Evolutionary conservation across 2,797 vertebrate species (phyloP).

Genomic region (Saxicola maurus): DNA sequence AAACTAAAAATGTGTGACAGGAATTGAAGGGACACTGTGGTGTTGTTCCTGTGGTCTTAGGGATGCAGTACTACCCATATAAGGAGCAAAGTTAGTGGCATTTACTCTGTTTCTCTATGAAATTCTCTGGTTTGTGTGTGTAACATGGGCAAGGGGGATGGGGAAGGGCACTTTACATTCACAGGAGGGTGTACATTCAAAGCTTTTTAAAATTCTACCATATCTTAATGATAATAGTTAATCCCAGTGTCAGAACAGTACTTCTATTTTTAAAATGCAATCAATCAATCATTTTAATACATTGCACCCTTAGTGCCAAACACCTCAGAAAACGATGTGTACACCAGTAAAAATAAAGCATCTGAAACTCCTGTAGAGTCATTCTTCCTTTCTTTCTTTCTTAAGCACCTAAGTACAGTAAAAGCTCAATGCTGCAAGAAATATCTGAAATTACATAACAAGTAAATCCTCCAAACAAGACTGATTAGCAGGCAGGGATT

Average conservation of each 20-base stretch:
- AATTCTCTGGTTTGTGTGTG: not conserved
- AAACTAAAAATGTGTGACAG: not conserved
- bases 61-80: not conserved
- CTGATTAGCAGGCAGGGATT: not conserved
- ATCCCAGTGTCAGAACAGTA: conserved; percentile 36
- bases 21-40: not conserved
- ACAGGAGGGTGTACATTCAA: conserved; percentile 18
- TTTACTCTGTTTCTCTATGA: not conserved
- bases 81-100: not conserved
- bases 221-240: conserved; percentile 43
- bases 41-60: not conserved
- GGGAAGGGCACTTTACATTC: not conserved
- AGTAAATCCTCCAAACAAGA: not conserved
- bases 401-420: not conserved
- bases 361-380: not conserved
- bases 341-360: not conserved
- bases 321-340: not conserved
- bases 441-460: not conserved
- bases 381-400: not conserved
- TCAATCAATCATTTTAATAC: conserved; percentile 50
- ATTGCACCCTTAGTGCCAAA: conserved; percentile 9
- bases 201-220: conserved; percentile 37
- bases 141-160: not conserved
- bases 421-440: not conserved
- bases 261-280: conserved; percentile 53